Evolutionary conservation across 2,888 invertebrate species (phyloP).

Genomic region (Tetragnatha montana): DNA sequence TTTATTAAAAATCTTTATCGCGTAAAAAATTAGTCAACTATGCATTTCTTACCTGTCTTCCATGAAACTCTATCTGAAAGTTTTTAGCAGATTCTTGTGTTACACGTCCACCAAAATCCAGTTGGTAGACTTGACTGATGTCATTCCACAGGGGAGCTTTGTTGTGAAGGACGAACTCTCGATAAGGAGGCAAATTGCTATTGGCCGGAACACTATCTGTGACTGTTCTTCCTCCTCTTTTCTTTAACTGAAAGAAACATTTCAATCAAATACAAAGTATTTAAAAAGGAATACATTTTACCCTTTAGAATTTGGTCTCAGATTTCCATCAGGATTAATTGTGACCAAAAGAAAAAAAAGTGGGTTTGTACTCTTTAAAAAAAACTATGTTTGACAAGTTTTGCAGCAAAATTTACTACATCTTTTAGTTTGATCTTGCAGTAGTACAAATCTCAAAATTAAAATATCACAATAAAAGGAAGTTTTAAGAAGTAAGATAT

Average conservation of each 20-base stretch:
- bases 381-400: no score
- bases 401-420: no score
- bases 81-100: conserved; percentile 99
- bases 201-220: conserved; percentile 68
- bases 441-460: no score
- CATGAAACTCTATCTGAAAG: conserved; percentile 98
- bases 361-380: no score
- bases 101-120: conserved; percentile 98
- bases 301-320: no score
- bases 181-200: conserved; percentile 76
- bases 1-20: not conserved
- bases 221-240: conserved; percentile 78
- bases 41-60: conserved; percentile 86
- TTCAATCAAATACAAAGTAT: not conserved
- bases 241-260: conserved; percentile 81
- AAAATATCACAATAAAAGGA: no score
- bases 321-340: no score
- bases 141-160: conserved; percentile 99
- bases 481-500: no score
- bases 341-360: no score
- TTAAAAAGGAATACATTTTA: not conserved
- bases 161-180: conserved; percentile 96
- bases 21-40: no score
- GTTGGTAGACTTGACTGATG: conserved; percentile 97
- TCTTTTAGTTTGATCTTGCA: no score